Conservation (phyloP, 2,888 invertebrate species). For the Sesamia inferens region DNA sequence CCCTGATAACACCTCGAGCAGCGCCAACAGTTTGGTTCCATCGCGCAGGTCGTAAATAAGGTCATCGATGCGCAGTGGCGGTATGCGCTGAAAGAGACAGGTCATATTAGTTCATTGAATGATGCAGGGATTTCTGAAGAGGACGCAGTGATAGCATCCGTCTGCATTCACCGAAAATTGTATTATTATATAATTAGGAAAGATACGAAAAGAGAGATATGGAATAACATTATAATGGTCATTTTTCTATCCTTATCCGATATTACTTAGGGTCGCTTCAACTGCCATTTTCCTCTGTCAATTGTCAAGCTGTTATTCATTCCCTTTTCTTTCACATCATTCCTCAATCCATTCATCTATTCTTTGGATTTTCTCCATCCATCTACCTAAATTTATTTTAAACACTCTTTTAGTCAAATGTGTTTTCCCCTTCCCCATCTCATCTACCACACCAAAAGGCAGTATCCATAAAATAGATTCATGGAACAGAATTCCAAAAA, state of each 20-base stretch:
- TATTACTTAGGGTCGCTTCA: not conserved
- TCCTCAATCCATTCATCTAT: not conserved
- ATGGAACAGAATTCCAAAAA: not conserved
- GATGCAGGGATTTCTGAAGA: not conserved
- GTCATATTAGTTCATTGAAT: not conserved
- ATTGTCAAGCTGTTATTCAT: not conserved
- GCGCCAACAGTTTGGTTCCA: constrained; percentile 97
- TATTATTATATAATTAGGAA: not conserved
- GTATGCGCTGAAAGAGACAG: constrained; percentile 93
- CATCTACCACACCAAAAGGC: not conserved
- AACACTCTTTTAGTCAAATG: not conserved
- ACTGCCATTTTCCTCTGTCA: not conserved
- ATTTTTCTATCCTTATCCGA: not conserved
- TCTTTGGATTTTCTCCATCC: not conserved
- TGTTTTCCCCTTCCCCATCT: not conserved
- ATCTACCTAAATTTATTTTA: not conserved
- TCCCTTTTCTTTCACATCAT: not conserved
- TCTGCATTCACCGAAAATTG: not conserved
- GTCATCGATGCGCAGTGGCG: constrained; percentile 97
- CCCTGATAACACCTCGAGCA: constrained; percentile 98
- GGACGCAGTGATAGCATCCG: not conserved
- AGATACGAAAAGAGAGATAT: not conserved
- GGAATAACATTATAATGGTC: not conserved
- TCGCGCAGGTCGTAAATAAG: constrained; percentile 98
- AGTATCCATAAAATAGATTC: not conserved